These are phyloP conservation scores for Chrysaora quinquecirrha DNA, from an alignment of 30 jellyfish, hydroid and myxozoan genomes.

Conservation along the genomic window DNA sequence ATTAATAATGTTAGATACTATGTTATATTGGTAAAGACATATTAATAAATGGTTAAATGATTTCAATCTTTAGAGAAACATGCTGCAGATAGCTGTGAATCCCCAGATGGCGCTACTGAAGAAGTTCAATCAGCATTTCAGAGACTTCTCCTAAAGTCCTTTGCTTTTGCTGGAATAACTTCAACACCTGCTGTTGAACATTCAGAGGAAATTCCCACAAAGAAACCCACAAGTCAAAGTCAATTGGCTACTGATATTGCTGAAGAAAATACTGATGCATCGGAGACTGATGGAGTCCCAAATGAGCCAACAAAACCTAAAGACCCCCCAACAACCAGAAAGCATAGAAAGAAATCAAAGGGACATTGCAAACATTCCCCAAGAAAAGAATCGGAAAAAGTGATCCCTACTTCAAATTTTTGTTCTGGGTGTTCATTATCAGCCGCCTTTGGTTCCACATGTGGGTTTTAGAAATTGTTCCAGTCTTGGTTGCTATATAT, in stretches of 20 bases:
- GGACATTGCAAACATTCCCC: slow-evolving; percentile 1
- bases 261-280: background rate
- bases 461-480: slow-evolving; percentile 72
- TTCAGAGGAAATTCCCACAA: background rate
- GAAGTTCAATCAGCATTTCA: background rate
- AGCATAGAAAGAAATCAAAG: slow-evolving; percentile 3
- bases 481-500: slow-evolving; percentile 48
- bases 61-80: background rate
- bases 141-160: background rate
- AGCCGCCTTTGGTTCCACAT: slow-evolving; percentile 73
- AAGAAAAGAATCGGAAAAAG: slow-evolving; percentile 75
- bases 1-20: too few species aligned
- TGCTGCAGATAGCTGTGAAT: background rate
- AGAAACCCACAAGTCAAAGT: too few species aligned
- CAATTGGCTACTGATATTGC: background rate
- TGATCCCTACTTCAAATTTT: slow-evolving; percentile 83
- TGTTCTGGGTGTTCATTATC: slow-evolving; percentile 84
- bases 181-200: background rate
- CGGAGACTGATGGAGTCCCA: background rate
- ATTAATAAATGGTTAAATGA: too few species aligned
- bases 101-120: background rate
- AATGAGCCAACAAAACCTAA: slow-evolving; percentile 12
- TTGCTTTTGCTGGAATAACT: slow-evolving; percentile 1
- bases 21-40: too few species aligned
- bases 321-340: background rate